Evolutionary conservation across 1,140 invertebrate genomes (phyloP).

Genomic region (Sarcophaga bullata): DNA sequence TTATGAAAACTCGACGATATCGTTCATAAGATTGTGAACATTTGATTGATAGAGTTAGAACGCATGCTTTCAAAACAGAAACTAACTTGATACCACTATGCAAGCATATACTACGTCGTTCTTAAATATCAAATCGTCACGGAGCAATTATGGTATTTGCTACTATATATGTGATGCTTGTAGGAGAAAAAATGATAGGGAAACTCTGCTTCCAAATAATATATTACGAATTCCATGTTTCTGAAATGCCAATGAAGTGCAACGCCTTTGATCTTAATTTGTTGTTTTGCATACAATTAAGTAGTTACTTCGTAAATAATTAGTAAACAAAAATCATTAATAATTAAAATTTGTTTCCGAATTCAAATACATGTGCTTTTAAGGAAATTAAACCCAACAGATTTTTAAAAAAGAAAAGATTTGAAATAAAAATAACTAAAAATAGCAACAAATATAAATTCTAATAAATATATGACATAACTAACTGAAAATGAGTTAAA

Average conservation of each 20-base stretch:
- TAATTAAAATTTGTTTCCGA: background rate
- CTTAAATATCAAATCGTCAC: no score
- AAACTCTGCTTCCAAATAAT: no score
- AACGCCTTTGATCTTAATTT: background rate
- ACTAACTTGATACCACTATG: no score
- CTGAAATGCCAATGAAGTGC: background rate
- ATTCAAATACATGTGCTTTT: background rate
- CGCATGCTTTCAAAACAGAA: no score
- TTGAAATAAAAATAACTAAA: background rate
- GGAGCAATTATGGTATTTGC: no score
- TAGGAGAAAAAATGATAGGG: no score
- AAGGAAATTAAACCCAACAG: background rate
- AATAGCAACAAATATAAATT: background rate
- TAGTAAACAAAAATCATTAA: background rate
- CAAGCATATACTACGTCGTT: no score
- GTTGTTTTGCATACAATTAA: background rate
- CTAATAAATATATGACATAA: conserved; percentile 10
- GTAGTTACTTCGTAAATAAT: background rate
- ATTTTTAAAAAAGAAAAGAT: background rate
- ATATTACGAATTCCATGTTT: no score
- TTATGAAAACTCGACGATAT: no score
- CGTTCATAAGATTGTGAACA: no score
- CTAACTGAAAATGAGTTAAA: background rate
- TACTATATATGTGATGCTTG: no score
- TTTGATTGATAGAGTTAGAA: no score